Evolutionary conservation across 2,888 invertebrate species (phyloP), one percentile per base, ranked within the genome.

Genomic region (Drosophila algonquin): DNA sequence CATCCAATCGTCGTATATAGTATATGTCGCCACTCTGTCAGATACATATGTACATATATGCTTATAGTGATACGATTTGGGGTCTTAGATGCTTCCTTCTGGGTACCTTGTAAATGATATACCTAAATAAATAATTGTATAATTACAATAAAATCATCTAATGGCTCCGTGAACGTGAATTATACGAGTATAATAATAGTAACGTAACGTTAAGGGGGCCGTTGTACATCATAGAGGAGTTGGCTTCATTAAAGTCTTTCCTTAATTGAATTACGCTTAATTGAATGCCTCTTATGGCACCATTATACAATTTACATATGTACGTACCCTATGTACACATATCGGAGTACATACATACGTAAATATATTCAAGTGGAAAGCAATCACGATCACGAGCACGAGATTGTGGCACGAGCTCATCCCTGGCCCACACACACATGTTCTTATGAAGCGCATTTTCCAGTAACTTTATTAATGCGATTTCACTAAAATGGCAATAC

Each of bases 401-500:
- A 35, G 16, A 27, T 40, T 35, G 62, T 57, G 62, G 10, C 47
- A 65, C 64, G 40, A 12, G 6, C 10, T 1, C 44, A 50, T 54
- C 65, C 10, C 48, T 48, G 0, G 6, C 2, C 35, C 30, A 56
- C 51, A 46, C 54, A 57, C 48, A 62, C 44, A 6, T 35, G 32
- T 3, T 45, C 18, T 18, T 52, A 50, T 32, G 57, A 46, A 63
- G 50, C 59, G 73, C 71, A 76, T 71, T 77, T 56, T 47, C 72
- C 69, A 76, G 82, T 74, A 78, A 84, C 80, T 84, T 78, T 81
- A 81, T 84, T 81, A 84, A 84, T 85, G 83, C 71, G 77, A 84
- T 83, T 84, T 85, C 77, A 81, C 78, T 84, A 81, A 85, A 84
- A 85, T 84, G 83, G 76, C 75, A 78, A 67, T 79, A 77, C 82